Conservation (phyloP, 1,140 invertebrate species). For the Oppia nitens region DNA sequence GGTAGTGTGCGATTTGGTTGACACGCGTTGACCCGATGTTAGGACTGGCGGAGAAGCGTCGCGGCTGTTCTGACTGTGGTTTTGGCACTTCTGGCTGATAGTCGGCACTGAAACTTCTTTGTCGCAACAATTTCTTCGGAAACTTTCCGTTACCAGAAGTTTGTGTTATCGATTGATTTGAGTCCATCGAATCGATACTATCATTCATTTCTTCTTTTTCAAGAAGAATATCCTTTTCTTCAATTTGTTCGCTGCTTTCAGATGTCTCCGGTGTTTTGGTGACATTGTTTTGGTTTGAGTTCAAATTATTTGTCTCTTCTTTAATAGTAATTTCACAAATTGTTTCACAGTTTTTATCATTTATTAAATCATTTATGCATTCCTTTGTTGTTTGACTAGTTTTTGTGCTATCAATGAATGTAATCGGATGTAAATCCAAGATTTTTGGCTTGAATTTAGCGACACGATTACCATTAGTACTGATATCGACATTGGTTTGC, state of each 20-base stretch:
- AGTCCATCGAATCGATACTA: not conserved
- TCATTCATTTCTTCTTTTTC: not conserved
- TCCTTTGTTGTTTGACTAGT: not conserved
- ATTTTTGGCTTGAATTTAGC: not conserved
- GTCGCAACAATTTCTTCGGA: slow-evolving; percentile 6
- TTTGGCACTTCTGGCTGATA: slow-evolving; percentile 11
- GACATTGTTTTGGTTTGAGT: not conserved
- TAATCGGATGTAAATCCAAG: slow-evolving; percentile 7
- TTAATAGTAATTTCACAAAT: too few species aligned
- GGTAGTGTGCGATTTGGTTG: slow-evolving; percentile 11
- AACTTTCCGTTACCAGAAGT: not conserved
- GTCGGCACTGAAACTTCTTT: slow-evolving; percentile 14
- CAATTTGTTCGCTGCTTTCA: not conserved
- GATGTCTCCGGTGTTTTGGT: not conserved
- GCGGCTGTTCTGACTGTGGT: slow-evolving; percentile 2
- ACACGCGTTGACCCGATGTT: slow-evolving; percentile 1
- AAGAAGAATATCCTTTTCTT: not conserved
- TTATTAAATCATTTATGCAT: too few species aligned
- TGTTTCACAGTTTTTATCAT: too few species aligned
- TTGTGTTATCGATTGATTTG: not conserved
- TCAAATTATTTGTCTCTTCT: not conserved
- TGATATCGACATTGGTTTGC: not conserved
- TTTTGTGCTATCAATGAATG: not conserved
- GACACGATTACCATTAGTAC: slow-evolving; percentile 1
- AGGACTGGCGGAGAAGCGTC: slow-evolving; percentile 13